Percentiles rank a stretch among this genome's conserved stretches.
These are phyloP conservation scores for Incurvaria masculella DNA, from an alignment of 2,888 invertebrate species.

Conservation along the genomic window DNA sequence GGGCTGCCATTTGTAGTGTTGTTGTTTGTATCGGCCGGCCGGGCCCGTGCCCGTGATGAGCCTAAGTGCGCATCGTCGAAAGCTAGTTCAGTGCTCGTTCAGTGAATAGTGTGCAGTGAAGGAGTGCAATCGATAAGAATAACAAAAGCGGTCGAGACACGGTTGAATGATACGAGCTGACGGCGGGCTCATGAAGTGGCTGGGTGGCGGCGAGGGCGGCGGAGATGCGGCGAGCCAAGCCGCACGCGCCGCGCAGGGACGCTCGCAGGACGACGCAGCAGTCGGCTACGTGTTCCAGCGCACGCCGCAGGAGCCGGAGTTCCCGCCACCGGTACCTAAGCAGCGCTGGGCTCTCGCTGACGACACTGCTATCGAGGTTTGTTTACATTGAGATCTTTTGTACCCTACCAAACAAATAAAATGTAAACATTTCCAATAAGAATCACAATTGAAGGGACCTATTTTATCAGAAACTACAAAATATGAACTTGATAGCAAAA, in stretches of 20 bases:
- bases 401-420: too few species aligned
- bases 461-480: too few species aligned
- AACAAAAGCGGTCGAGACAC: neutral
- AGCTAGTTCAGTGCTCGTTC: conserved; percentile 20
- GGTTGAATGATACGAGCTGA: conserved; percentile 55
- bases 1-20: conserved; percentile 7
- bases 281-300: conserved; percentile 91
- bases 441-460: too few species aligned
- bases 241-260: conserved; percentile 65
- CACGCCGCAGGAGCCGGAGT: conserved; percentile 77
- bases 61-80: neutral
- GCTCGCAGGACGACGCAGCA: conserved; percentile 86
- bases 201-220: conserved; percentile 65
- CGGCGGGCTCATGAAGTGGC: conserved; percentile 75
- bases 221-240: conserved; percentile 53
- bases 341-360: conserved; percentile 88
- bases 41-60: neutral
- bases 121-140: neutral
- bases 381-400: conserved; percentile 32
- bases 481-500: too few species aligned
- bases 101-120: conserved; percentile 25
- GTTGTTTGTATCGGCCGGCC: neutral
- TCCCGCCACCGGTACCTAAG: conserved; percentile 70
- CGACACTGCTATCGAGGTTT: conserved; percentile 83
- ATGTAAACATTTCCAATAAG: too few species aligned